A percentile compares a stretch with the other conserved stretches of the same genome.
These are phyloP conservation scores for Caenorhabditis sulstoni DNA, from an alignment of 2,888 invertebrate genomes.

Conservation along the genomic window DNA sequence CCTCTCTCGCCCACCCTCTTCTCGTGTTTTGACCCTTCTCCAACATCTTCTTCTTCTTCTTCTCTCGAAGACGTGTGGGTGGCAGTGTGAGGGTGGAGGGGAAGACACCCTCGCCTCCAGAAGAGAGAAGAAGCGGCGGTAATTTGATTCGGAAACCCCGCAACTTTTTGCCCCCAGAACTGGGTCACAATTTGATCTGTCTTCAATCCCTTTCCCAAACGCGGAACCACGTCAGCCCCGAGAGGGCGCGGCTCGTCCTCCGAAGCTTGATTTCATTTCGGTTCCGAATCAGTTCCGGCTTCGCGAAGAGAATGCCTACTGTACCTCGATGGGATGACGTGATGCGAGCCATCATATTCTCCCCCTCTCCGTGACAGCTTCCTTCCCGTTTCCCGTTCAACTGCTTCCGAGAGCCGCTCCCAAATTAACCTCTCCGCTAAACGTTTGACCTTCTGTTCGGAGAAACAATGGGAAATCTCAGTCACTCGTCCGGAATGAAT, in stretches of 20 bases:
- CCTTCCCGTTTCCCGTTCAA: constrained; percentile 15
- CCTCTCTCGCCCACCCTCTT: constrained; percentile 4
- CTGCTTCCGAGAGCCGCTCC: neutral
- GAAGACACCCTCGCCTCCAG: constrained; percentile 5
- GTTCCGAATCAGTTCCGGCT: constrained; percentile 17
- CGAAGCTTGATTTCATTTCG: constrained; percentile 37
- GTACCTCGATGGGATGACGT: constrained; percentile 24
- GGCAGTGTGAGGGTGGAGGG: constrained; percentile 45
- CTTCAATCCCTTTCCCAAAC: neutral
- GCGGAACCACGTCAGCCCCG: constrained; percentile 39
- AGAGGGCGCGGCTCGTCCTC: constrained; percentile 4
- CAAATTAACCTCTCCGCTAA: constrained; percentile 17
- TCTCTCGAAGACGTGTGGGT: constrained; percentile 25
- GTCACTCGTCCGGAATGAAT: constrained; percentile 38
- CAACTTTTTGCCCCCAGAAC: constrained; percentile 48
- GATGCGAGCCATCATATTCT: constrained; percentile 16
- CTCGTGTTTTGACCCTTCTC: constrained; percentile 7
- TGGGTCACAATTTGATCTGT: constrained; percentile 55
- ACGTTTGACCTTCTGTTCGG: neutral
- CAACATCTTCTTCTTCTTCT: constrained; percentile 32
- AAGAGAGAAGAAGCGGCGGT: constrained; percentile 49
- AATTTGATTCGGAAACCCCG: constrained; percentile 44
- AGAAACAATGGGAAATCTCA: constrained; percentile 8
- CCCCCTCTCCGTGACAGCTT: constrained; percentile 2
- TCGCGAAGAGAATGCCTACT: constrained; percentile 15